Conservation (phyloP, 2,113 vertebrate species). For the Serranochromis macrocephalus region DNA sequence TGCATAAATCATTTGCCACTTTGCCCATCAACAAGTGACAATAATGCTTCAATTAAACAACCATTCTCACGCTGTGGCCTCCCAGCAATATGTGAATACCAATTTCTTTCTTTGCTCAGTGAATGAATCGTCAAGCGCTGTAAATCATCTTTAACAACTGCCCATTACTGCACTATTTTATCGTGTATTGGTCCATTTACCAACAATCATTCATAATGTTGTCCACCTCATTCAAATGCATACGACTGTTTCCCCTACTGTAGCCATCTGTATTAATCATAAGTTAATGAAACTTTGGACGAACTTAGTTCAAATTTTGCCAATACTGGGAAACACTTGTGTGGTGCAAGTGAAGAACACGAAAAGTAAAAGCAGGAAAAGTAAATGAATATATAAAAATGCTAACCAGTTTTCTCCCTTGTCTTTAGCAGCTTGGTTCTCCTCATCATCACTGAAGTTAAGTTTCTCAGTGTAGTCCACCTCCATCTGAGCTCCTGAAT, state of each 20-base stretch:
- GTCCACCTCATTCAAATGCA: neutral
- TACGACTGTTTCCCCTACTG: neutral
- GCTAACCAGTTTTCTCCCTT: constrained; percentile 82
- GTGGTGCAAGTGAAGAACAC: neutral
- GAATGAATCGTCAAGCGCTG: neutral
- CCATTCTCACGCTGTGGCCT: neutral
- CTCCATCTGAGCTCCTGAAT: constrained; percentile 93
- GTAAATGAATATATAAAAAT: neutral
- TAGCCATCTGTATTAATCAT: neutral
- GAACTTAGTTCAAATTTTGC: neutral
- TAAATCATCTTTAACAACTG: neutral
- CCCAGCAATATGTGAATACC: too few relatives aligned
- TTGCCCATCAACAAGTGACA: neutral
- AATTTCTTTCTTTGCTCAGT: neutral
- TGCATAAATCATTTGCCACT: neutral
- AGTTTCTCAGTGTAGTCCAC: constrained; percentile 98
- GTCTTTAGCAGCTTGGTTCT: constrained; percentile 87
- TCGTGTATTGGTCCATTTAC: neutral
- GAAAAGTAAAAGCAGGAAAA: neutral
- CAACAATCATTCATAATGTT: neutral
- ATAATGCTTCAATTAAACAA: neutral
- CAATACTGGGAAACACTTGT: neutral
- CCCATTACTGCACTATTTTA: neutral
- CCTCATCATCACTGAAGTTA: constrained; percentile 98
- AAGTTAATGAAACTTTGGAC: neutral